Evolutionary conservation across 2,113 vertebrate species (phyloP).

Genomic region (Chauna torquata): DNA sequence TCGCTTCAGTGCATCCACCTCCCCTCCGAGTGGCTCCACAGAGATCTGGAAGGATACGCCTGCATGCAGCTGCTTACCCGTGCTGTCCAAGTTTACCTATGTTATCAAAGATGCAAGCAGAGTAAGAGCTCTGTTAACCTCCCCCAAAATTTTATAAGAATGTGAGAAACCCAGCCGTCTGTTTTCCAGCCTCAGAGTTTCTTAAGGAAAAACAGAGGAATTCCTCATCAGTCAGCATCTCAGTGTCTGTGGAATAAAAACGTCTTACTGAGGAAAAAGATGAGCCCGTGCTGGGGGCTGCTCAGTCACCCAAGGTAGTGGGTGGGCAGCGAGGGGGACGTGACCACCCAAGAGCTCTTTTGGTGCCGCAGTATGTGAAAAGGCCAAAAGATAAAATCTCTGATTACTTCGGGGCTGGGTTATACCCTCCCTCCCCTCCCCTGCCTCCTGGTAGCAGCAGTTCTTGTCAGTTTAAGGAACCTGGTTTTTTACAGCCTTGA

Average conservation of each 20-base stretch:
- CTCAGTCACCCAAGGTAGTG: not conserved
- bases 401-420: not conserved
- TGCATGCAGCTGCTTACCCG: not conserved
- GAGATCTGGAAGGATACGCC: not conserved
- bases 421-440: not conserved
- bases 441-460: not conserved
- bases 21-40: not conserved
- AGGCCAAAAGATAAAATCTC: not conserved
- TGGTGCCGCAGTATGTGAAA: not conserved
- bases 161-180: not conserved
- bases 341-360: not conserved
- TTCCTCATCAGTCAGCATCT: not conserved
- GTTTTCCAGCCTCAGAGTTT: not conserved
- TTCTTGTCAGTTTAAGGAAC: not conserved
- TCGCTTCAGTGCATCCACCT: not conserved
- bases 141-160: not conserved
- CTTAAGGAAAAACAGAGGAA: not conserved
- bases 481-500: not conserved
- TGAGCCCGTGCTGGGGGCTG: not conserved
- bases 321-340: not conserved
- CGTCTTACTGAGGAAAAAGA: not conserved
- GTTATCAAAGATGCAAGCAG: not conserved
- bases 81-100: not conserved
- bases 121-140: not conserved
- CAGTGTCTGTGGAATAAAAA: not conserved